Conservation (phyloP, 2,113 vertebrate species). For the Megaleporinus macrocephalus region DNA sequence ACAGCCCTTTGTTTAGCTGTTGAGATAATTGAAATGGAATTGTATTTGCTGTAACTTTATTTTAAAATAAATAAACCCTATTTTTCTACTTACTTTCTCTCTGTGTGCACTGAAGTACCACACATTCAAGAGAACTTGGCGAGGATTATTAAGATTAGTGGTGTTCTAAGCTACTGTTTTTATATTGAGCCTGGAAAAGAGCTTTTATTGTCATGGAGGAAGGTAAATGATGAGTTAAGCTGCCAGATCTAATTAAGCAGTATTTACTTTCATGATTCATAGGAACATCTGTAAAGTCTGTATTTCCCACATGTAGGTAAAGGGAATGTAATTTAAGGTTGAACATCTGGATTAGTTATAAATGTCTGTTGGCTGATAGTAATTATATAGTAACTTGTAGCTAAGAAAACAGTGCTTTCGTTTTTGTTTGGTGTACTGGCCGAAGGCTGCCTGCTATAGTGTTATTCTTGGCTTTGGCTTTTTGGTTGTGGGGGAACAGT, state of each 20-base stretch:
- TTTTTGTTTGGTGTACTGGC: background rate
- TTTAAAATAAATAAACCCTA: conserved; percentile 59
- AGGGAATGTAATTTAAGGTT: background rate
- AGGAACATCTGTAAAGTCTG: background rate
- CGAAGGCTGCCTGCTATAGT: background rate
- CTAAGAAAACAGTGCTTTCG: background rate
- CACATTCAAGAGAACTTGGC: background rate
- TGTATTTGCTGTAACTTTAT: conserved; percentile 3
- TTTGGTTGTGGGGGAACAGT: conserved; percentile 21
- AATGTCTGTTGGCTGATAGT: background rate
- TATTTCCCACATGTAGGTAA: conserved; percentile 1
- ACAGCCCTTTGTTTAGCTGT: background rate
- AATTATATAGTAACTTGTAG: background rate
- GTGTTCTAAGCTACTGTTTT: background rate
- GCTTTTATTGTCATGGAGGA: background rate
- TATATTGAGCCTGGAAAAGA: background rate
- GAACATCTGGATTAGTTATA: background rate
- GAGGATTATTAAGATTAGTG: background rate
- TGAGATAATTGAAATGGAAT: background rate
- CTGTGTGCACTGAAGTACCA: background rate
- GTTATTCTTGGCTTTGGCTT: conserved; percentile 1
- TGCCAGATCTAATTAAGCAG: background rate
- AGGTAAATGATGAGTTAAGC: background rate
- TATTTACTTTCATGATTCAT: conserved; percentile 3
- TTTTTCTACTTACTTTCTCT: conserved; percentile 31